Percentiles rank a stretch among this genome's conserved stretches.
These are phyloP conservation scores for Drosophila vallismaia DNA, from an alignment of 2,888 invertebrate genomes.

Conservation along the genomic window DNA sequence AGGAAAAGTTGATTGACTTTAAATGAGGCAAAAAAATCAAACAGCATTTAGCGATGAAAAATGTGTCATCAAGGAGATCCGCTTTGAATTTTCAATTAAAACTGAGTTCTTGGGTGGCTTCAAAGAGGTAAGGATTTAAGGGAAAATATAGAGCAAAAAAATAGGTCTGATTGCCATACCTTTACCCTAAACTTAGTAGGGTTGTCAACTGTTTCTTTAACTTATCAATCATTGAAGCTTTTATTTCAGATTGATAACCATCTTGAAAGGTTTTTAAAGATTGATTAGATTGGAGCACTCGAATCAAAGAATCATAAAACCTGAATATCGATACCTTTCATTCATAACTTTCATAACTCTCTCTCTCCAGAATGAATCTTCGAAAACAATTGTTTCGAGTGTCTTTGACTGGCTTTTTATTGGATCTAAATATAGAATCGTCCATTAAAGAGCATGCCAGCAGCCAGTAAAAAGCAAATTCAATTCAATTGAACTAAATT, in stretches of 20 bases:
- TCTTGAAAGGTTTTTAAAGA: background rate
- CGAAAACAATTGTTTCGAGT: constrained; percentile 53
- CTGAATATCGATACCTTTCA: constrained; percentile 22
- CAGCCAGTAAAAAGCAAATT: constrained; percentile 23
- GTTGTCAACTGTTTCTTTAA: constrained; percentile 5
- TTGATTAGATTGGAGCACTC: constrained; percentile 27
- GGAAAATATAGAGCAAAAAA: too few species aligned
- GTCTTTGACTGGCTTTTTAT: constrained; percentile 60
- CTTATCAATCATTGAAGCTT: constrained; percentile 24
- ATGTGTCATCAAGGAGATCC: constrained; percentile 61
- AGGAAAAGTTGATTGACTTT: constrained; percentile 77
- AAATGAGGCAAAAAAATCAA: constrained; percentile 50
- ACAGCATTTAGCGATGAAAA: constrained; percentile 37
- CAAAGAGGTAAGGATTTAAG: too few species aligned
- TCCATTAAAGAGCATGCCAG: constrained; percentile 51
- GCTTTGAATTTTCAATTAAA: constrained; percentile 39
- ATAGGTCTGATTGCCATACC: background rate
- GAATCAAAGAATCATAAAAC: constrained; percentile 1
- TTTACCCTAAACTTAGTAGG: background rate
- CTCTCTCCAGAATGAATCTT: constrained; percentile 3
- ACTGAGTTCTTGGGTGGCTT: background rate
- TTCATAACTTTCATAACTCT: constrained; percentile 32
- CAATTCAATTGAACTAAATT: constrained; percentile 78
- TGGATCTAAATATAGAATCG: constrained; percentile 75
- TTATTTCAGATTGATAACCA: constrained; percentile 12